Percentiles rank a stretch among this genome's conserved stretches.
These are phyloP conservation scores for Chromoteleia sp. DNA, from an alignment of 2,888 invertebrate species.

Conservation along the genomic window DNA sequence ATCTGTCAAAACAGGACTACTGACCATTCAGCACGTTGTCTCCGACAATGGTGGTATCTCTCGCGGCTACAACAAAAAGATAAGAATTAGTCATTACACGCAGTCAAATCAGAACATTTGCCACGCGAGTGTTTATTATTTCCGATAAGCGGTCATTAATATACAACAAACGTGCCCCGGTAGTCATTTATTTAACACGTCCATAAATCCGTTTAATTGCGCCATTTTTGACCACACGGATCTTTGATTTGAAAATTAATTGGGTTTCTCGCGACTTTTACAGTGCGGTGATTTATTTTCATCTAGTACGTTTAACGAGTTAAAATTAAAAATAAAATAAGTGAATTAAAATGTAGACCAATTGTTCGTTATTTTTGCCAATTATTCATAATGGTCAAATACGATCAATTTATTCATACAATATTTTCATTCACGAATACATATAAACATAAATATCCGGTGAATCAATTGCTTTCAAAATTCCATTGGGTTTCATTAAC, in stretches of 20 bases:
- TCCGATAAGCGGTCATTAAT: constrained; percentile 61
- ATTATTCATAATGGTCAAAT: not conserved
- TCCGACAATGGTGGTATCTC: constrained; percentile 69
- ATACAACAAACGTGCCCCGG: constrained; percentile 53
- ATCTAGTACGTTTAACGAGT: constrained; percentile 4
- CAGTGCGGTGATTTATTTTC: constrained; percentile 37
- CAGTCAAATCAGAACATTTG: constrained; percentile 66
- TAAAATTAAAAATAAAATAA: no score
- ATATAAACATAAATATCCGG: no score
- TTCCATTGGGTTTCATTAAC: no score
- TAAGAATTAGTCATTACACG: constrained; percentile 63
- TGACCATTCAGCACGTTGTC: constrained; percentile 73
- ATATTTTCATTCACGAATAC: no score
- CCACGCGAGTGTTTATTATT: constrained; percentile 66
- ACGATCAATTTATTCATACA: no score
- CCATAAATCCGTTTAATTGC: constrained; percentile 63
- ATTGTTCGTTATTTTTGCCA: not conserved
- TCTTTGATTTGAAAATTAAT: constrained; percentile 62
- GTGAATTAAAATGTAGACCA: not conserved
- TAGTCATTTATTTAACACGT: constrained; percentile 52
- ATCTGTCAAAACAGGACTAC: constrained; percentile 80
- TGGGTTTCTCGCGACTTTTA: constrained; percentile 41
- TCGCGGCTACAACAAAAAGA: constrained; percentile 65
- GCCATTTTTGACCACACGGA: constrained; percentile 45
- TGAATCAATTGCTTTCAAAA: no score